Conservation (phyloP, 2,797 vertebrate species). For the Epinephelus awoara region DNA sequence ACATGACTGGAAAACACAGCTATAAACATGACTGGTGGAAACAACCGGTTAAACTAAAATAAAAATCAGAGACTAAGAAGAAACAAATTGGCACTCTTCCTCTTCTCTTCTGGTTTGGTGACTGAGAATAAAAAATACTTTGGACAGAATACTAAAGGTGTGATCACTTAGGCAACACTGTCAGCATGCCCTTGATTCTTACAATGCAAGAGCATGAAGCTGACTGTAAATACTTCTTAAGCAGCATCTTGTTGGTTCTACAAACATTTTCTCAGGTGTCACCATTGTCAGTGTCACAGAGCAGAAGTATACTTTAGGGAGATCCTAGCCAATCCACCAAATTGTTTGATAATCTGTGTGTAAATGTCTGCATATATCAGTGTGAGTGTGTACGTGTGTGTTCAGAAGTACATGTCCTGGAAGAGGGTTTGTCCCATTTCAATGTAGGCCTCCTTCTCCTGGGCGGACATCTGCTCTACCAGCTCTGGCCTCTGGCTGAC, state of each 20-base stretch:
- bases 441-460: conserved; percentile 98
- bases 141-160: conserved; percentile 44
- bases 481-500: conserved; percentile 96
- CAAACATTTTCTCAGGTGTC: conserved; percentile 9
- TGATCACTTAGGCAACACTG: conserved; percentile 45
- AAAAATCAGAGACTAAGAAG: conserved; percentile 2
- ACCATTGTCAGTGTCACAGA: neutral
- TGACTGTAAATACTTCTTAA: conserved; percentile 38
- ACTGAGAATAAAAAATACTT: conserved; percentile 51
- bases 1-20: neutral
- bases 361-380: neutral
- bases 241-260: conserved; percentile 29
- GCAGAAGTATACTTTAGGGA: neutral
- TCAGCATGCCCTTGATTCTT: conserved; percentile 11
- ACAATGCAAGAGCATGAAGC: neutral
- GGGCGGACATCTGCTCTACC: conserved; percentile 94
- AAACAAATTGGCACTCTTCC: conserved; percentile 32
- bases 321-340: neutral
- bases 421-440: conserved; percentile 96
- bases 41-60: conserved; percentile 16
- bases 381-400: neutral
- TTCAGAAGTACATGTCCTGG: conserved; percentile 93
- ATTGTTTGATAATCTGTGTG: neutral
- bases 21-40: neutral
- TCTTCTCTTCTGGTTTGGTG: neutral